Evolutionary conservation across 1,140 invertebrate species (phyloP).

Genomic region (Bursaphelenchus mucronatus): DNA sequence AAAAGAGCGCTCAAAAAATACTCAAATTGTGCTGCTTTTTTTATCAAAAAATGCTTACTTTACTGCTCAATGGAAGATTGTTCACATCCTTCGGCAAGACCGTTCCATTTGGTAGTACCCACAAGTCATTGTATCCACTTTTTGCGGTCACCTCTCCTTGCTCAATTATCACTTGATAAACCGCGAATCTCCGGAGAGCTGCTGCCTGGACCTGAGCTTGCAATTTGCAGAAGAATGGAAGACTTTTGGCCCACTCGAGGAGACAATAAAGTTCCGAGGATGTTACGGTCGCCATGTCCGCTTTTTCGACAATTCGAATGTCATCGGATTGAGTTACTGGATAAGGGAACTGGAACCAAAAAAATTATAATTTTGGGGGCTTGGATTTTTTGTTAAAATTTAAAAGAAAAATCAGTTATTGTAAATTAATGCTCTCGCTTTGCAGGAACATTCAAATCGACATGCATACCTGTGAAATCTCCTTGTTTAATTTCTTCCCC

Average conservation of each 20-base stretch:
- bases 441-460: too few relatives aligned
- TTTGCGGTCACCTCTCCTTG: constrained; percentile 25
- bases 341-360: not conserved
- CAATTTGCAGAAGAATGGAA: constrained; percentile 17
- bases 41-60: constrained; percentile 24
- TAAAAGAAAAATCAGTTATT: too few relatives aligned
- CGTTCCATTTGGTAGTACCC: constrained; percentile 27
- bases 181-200: constrained; percentile 22
- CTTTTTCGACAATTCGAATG: too few relatives aligned
- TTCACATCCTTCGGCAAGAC: constrained; percentile 19
- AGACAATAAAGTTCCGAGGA: constrained; percentile 16
- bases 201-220: constrained; percentile 1
- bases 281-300: constrained; percentile 21
- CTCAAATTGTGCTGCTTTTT: not conserved
- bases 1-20: constrained; percentile 17
- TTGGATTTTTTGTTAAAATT: not conserved
- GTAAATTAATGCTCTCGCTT: too few relatives aligned
- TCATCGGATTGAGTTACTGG: not conserved
- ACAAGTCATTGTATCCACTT: constrained; percentile 21
- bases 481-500: too few relatives aligned
- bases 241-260: constrained; percentile 22
- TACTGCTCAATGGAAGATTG: constrained; percentile 14
- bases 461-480: too few relatives aligned
- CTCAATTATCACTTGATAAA: constrained; percentile 28
- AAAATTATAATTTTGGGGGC: not conserved